Evolutionary conservation across 2,113 vertebrate species (phyloP), one percentile per base, ranked within the genome.

Genomic region (Patagioenas fasciata): DNA sequence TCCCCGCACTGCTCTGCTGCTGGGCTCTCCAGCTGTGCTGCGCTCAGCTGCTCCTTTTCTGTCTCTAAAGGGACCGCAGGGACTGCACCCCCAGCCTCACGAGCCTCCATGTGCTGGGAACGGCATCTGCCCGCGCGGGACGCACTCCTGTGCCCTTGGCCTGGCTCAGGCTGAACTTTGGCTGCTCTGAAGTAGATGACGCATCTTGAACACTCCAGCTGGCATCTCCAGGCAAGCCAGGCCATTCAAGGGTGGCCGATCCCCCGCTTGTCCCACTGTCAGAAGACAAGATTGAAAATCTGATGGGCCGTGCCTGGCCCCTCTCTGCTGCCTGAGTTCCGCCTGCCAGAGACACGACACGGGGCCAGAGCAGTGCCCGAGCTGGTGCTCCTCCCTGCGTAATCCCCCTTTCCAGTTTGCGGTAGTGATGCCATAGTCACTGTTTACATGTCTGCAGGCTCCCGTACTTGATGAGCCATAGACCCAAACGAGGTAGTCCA

Each of bases 361-460:
- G 38, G 38, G 82, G 26, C 64, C 32, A 50, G 34, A 34, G 53
- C 75, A 53, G 57, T 42, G 69, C 48, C 72, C 6, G 6, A 12
- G 53, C 69, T 75, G 53, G 26, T 53, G 72, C 40, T 73, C 32
- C 42, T 93, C 48, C 25, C 4, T 6, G 71, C 6, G 4, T 19
- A 48, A 23, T 42, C 24, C 36, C 44, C 72, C 75, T 28, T 47
- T 13, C 3, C 7, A 7, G 69, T 60, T 70, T 57, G 69, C 6
- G 1, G 60, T 71, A 88, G 72, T 23, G 51, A 82, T 85, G 78
- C 69, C 34, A 15, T 64, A 94, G 42, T 69, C 1, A 0, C 58
- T 91, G 73, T 96, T 96, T 87, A 89, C 86, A 65, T 3, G 1
- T 91, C 64, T 90, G 60, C 57, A 61, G 82, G 57, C 72, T 94